Evolutionary conservation across 2,888 invertebrate genomes (phyloP).

Genomic region (Tanypteryx hageni): DNA sequence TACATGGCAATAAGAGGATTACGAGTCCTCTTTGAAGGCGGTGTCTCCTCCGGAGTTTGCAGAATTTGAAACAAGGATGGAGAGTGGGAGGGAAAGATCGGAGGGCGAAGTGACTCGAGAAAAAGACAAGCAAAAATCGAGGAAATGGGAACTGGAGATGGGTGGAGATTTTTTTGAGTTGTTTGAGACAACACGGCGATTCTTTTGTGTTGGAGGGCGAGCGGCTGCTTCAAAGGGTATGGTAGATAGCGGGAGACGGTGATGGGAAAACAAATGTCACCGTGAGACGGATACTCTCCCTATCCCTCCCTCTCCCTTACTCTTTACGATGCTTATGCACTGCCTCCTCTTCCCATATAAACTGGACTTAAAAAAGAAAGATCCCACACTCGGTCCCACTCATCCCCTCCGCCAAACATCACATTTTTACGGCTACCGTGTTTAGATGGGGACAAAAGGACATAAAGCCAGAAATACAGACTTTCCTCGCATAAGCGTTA

Average conservation of each 20-base stretch:
- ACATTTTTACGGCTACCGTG: conserved; percentile 15
- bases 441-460: neutral
- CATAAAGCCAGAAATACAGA: neutral
- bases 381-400: neutral
- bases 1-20: neutral
- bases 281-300: neutral
- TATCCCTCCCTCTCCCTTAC: neutral
- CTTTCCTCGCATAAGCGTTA: neutral
- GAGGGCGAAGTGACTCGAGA: neutral
- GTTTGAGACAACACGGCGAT: neutral
- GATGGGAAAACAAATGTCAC: conserved; percentile 14
- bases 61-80: neutral
- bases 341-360: neutral
- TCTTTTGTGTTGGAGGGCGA: neutral
- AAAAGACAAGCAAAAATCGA: conserved; percentile 7
- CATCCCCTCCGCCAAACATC: neutral
- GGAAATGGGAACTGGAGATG: neutral
- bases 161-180: conserved; percentile 19
- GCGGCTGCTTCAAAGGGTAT: neutral
- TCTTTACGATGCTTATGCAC: conserved; percentile 24
- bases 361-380: neutral
- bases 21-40: neutral
- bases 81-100: neutral
- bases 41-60: neutral
- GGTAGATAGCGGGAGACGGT: neutral